Evolutionary conservation across 35 echinoderm and acorn worm genomes (phyloP), one percentile per base, ranked within the genome.

Genomic region (Ophiothrix spiculata): DNA sequence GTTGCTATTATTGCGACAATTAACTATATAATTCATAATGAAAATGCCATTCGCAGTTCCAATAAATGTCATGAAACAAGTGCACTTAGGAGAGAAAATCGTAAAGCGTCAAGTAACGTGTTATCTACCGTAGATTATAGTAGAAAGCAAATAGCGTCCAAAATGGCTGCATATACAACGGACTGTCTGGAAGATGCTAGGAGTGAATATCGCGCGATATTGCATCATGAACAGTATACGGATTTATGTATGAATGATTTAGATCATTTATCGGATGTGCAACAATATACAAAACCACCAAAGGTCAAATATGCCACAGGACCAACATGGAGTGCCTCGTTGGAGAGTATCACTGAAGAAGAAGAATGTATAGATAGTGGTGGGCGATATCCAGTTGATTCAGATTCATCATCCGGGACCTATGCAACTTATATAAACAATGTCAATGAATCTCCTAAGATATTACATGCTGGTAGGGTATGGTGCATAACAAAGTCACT

Each of bases 281-380:
- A 45, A 81, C 32, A 64, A 23, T 23, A 76, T 84, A 17, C 81
- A 35, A 38, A 75, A 69, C 33, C 40, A 36, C n/a, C 64, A 76
- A 39, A 81, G 41, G 73, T 81, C 56, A 23, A 38, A 56, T 32
- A 74, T 33, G 36, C 77, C n/a, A 75, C 39, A 37, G 31, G 39
- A 31, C 36, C 88, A 25, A 84, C 54, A 29, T 90, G 88, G 88
- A 81, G 80, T 2, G 56, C 74, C 10, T 90, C 74, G 35, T 49
- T 90, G 17, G 88, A 90, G 74, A 90, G 88, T 40, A 90, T 90
- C 29, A 41, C 37, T 21, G 88, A 90, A 39, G 88, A 90, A 81
- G 88, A 74, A 2, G 88, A 90, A 56, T 74, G 79, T 21, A 76
- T 77, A 8, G 87, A 89, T 28, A 39, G 35, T 13, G 34, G 32